Evolutionary conservation across 2,797 vertebrate species (phyloP), one percentile per base, ranked within the genome.

Genomic region (Percopsis omiscomaycus): DNA sequence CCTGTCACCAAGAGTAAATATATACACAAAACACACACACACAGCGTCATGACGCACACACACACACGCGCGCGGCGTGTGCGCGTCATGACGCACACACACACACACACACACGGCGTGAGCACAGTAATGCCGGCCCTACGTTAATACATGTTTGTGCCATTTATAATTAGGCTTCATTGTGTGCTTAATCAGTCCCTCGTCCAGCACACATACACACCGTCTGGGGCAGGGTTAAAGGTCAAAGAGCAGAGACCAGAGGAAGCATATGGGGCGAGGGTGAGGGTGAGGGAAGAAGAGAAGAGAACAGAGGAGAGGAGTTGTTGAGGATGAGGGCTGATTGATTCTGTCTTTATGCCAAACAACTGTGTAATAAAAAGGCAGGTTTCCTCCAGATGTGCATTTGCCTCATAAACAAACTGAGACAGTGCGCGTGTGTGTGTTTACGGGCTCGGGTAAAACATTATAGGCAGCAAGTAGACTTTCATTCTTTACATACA

Each of bases 1-100:
- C 90, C 90, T 92, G 91, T 92, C 91, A 92, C 75, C 80, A 74
- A 78, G 90, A 74, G 88, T 92, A 91, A 91, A 94, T 92, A 92
- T 92, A 92, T 82, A 90, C 86, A 77, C 76, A 81, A 22, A 22
- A 32, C 30, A 32, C 30, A 32, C 30, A 32, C 30, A 32, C 30
- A 37, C 32, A 37, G 32, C 8, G 8, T 8, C 32, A 32, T 32
- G 6, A 79, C 76, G 78, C 81, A 55, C 62, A 71, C 74, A 86
- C 83, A 85, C 60, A 53, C 69, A 74, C 74, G 49, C 28, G 14
- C 27, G 44, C 16, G n/a, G n/a, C n/a, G n/a, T n/a, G n/a, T n/a
- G n/a, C n/a, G n/a, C 6, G 11, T 54, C 11, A 16, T 22, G 29
- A 78, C 75, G 78, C 82, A 53, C 62, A 68, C 73, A 86, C 82